Conservation (phyloP, 2,113 vertebrate genomes). For the Ariopsis seemanni region DNA sequence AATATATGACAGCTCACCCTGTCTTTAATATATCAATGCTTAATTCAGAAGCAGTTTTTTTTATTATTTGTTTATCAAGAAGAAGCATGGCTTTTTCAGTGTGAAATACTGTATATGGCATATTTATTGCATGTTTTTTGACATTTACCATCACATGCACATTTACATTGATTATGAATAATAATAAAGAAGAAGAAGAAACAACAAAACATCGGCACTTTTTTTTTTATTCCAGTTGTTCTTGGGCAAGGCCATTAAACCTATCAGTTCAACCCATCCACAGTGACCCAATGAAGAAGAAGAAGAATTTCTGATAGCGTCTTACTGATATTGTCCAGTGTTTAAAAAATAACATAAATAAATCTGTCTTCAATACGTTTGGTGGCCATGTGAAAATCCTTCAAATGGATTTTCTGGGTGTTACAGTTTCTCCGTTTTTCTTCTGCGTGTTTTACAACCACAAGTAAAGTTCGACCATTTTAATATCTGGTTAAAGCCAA, state of each 20-base stretch:
- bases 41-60: slow-evolving; percentile 63
- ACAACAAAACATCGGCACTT: background rate
- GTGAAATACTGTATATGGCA: slow-evolving; percentile 6
- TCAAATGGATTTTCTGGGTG: background rate
- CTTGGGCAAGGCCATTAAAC: too few species aligned
- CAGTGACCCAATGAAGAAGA: too few species aligned
- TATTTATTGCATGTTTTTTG: slow-evolving; percentile 53
- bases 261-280: too few species aligned
- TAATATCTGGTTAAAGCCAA: background rate
- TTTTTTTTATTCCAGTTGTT: too few species aligned
- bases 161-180: background rate
- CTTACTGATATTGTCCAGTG: background rate
- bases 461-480: background rate
- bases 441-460: background rate
- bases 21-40: slow-evolving; percentile 78
- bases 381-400: background rate
- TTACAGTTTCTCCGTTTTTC: background rate
- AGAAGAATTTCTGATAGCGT: background rate
- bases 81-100: slow-evolving; percentile 58
- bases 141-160: slow-evolving; percentile 8
- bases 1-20: slow-evolving; percentile 73
- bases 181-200: background rate
- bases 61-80: slow-evolving; percentile 51
- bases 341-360: too few species aligned
- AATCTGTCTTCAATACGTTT: too few species aligned